Evolutionary conservation across 2,113 vertebrate genomes (phyloP).

Genomic region (Coptodon bakossiorum): DNA sequence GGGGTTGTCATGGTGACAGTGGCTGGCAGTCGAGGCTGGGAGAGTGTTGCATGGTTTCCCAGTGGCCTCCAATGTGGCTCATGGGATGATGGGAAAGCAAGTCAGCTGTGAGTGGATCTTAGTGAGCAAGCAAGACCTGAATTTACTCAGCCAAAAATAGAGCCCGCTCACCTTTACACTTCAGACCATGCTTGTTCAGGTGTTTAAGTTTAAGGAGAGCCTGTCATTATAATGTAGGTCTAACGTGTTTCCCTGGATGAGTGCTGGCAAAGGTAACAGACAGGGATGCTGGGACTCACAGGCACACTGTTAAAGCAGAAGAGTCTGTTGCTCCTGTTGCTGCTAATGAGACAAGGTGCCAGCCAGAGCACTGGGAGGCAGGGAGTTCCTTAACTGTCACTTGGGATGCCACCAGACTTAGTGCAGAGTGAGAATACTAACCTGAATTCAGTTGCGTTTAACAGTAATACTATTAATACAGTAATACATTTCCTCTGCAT

Average conservation of each 20-base stretch:
- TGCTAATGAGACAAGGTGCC: conserved; percentile 28
- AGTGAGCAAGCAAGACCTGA: background rate
- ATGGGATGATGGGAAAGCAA: conserved; percentile 36
- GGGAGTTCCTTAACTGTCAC: conserved; percentile 28
- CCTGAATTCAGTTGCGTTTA: background rate
- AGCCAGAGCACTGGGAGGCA: conserved; percentile 7
- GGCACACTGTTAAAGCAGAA: conserved; percentile 11
- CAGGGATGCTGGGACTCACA: conserved; percentile 3
- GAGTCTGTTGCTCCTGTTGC: conserved; percentile 14
- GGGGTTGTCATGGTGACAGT: conserved; percentile 72
- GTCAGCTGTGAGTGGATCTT: conserved; percentile 5
- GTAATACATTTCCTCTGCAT: background rate
- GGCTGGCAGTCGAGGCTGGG: conserved; percentile 42
- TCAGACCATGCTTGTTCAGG: background rate
- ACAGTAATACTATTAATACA: background rate
- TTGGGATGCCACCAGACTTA: conserved; percentile 7
- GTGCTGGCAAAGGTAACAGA: background rate
- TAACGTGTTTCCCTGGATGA: background rate
- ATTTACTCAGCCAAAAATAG: background rate
- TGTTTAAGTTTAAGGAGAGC: background rate
- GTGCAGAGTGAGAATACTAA: conserved; percentile 2
- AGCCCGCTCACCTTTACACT: background rate
- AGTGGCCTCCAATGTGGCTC: conserved; percentile 47
- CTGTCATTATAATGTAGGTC: background rate
- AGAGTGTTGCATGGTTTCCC: conserved; percentile 35